These are phyloP conservation scores for Platichthys stellatus DNA, from an alignment of 2,113 vertebrate genomes.

Conservation along the genomic window DNA sequence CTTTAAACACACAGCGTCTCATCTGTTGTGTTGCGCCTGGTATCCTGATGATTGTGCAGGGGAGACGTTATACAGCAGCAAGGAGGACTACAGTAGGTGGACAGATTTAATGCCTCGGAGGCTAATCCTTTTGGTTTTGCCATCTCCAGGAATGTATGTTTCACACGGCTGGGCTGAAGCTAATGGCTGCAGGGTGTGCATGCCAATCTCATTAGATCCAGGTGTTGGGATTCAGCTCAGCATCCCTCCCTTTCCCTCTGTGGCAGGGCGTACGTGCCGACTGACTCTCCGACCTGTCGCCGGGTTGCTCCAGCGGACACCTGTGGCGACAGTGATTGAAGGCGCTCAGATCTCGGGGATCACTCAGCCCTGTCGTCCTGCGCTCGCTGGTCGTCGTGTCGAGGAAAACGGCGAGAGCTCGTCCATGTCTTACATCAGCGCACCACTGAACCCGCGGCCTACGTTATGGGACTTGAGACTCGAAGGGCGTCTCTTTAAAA, in stretches of 20 bases:
- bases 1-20: constrained; percentile 10
- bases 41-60: constrained; percentile 19
- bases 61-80: constrained; percentile 11
- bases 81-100: constrained; percentile 53
- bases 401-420: not conserved
- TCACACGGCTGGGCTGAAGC: constrained; percentile 51
- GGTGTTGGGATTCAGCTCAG: constrained; percentile 77
- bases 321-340: constrained; percentile 71
- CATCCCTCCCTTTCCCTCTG: constrained; percentile 36
- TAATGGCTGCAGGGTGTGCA: constrained; percentile 60
- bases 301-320: constrained; percentile 56
- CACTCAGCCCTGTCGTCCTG: constrained; percentile 29
- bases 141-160: constrained; percentile 66
- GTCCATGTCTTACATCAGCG: constrained; percentile 21
- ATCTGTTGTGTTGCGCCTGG: constrained; percentile 10
- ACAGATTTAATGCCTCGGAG: constrained; percentile 43
- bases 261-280: constrained; percentile 48
- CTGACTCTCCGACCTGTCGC: constrained; percentile 54
- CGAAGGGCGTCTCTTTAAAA: not conserved
- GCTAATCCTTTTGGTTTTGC: constrained; percentile 67
- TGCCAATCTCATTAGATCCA: constrained; percentile 74
- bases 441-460: constrained; percentile 5
- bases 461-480: not conserved
- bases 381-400: constrained; percentile 28
- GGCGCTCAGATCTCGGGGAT: constrained; percentile 62